These are phyloP conservation scores for Bacillus rossius DNA, from an alignment of 1,140 invertebrate species.

Conservation along the genomic window DNA sequence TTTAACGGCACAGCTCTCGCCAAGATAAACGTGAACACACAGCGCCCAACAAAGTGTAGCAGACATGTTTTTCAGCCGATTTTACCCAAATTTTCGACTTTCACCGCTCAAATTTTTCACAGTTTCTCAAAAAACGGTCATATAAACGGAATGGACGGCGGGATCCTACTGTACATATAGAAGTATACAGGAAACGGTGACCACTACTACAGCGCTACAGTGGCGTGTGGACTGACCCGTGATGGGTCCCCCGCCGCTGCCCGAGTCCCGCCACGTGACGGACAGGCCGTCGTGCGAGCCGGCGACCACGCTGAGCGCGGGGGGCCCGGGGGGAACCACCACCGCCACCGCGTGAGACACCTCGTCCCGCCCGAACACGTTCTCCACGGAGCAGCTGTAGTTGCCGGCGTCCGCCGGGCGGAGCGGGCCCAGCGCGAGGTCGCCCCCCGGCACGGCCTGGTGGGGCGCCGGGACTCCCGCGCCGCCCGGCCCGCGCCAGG, in stretches of 20 bases:
- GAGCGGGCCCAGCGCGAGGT: conserved; percentile 3
- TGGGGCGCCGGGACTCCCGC: conserved; percentile 9
- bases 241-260: conserved; percentile 59
- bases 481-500: conserved; percentile 28
- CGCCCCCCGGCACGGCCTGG: background rate
- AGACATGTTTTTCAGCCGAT: too few relatives aligned
- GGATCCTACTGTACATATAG: too few relatives aligned
- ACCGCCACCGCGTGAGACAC: conserved; percentile 70
- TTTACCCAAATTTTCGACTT: too few relatives aligned
- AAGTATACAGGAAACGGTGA: too few relatives aligned
- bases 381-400: conserved; percentile 76
- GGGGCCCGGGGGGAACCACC: conserved; percentile 56
- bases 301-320: conserved; percentile 56
- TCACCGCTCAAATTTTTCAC: too few relatives aligned
- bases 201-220: too few relatives aligned
- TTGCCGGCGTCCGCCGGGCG: conserved; percentile 50
- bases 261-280: conserved; percentile 60
- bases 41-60: too few relatives aligned
- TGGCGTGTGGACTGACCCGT: too few relatives aligned
- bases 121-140: too few relatives aligned
- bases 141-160: too few relatives aligned
- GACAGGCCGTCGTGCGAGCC: conserved; percentile 58
- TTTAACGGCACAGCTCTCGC: too few relatives aligned
- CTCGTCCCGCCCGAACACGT: conserved; percentile 74
- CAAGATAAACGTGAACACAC: too few relatives aligned